phyloP scores from a whole-genome alignment of 2,797 vertebrate genomes.

The Ptychobarbus kaznakovi region DNA sequence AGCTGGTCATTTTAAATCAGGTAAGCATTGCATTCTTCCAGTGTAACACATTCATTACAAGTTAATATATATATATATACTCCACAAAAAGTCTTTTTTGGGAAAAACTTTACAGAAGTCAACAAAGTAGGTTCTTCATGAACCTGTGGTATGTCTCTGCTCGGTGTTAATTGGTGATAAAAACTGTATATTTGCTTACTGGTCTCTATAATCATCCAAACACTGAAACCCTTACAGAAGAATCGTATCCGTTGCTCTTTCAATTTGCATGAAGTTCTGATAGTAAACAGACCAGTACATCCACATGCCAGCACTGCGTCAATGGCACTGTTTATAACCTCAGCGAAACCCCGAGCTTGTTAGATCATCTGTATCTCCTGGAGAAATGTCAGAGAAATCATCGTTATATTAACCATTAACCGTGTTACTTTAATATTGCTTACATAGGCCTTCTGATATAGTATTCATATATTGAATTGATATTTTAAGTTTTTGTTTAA shows the following conservation, averaged over 20 bases:
- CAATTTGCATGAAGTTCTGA: background rate
- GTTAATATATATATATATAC: background rate
- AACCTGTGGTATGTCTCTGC: conserved; percentile 31
- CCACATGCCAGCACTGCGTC: conserved; percentile 35
- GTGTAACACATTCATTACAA: background rate
- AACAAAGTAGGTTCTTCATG: background rate
- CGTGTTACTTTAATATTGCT: background rate
- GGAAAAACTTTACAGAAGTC: background rate
- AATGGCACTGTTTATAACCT: background rate
- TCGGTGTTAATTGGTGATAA: conserved; percentile 30
- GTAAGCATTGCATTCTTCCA: conserved; percentile 59
- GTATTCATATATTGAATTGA: background rate
- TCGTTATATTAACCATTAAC: background rate
- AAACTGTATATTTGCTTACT: conserved; percentile 13
- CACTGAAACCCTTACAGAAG: background rate
- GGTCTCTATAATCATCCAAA: background rate
- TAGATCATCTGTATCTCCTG: background rate
- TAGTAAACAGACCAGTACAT: conserved; percentile 34
- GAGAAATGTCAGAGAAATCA: background rate
- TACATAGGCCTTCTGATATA: too few relatives aligned
- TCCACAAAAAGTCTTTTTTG: background rate
- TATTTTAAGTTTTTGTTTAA: background rate
- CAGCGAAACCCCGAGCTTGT: background rate
- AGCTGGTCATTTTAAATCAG: conserved; percentile 64
- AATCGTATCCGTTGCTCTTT: background rate